These are phyloP conservation scores for Mactromeris polynyma DNA, from an alignment of 2,888 invertebrate genomes.

Conservation along the genomic window DNA sequence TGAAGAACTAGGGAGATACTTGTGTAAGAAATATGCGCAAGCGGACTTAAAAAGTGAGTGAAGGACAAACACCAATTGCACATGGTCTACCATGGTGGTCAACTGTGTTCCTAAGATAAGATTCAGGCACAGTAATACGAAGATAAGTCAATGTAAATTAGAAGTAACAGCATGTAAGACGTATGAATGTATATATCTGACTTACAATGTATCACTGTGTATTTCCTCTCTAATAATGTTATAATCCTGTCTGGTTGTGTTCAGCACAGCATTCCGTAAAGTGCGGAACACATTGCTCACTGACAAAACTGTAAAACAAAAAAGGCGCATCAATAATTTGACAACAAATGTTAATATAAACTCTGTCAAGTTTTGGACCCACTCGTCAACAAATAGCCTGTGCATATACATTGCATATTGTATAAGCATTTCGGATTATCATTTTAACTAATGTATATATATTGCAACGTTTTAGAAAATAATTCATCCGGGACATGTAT, in stretches of 20 bases:
- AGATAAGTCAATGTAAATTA: background rate
- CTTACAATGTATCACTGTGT: background rate
- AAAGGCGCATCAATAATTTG: background rate
- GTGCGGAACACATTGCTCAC: slow-evolving; percentile 1
- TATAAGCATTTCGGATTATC: background rate
- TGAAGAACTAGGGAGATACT: no score
- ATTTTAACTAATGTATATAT: background rate
- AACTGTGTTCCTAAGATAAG: background rate
- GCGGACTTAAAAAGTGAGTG: background rate
- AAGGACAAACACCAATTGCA: background rate
- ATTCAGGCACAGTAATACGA: background rate
- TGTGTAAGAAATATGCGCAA: no score
- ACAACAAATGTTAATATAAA: background rate
- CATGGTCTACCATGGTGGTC: background rate
- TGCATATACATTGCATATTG: background rate
- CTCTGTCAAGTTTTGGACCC: background rate
- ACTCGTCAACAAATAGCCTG: background rate
- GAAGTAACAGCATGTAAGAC: background rate
- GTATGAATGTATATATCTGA: background rate
- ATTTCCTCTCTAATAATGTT: background rate
- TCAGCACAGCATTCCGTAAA: slow-evolving; percentile 14
- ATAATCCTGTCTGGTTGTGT: background rate
- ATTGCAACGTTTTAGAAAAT: background rate
- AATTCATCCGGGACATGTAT: no score
- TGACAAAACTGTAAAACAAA: background rate